Evolutionary conservation across 2,113 vertebrate genomes (phyloP).

Genomic region (Herpetotheres cachinnans): DNA sequence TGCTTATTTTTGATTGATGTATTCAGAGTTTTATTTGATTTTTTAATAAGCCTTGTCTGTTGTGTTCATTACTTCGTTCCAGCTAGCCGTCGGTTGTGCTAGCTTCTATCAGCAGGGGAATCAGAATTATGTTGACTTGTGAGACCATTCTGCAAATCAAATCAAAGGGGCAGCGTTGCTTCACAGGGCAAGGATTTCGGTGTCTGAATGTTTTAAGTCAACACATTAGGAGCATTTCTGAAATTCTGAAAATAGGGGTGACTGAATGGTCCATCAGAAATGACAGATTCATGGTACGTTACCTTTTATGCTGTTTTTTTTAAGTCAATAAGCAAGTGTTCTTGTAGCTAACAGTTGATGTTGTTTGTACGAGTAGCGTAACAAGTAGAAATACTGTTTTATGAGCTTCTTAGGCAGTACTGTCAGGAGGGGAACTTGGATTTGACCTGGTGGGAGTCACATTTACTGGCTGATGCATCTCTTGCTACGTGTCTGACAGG

Average conservation of each 20-base stretch:
- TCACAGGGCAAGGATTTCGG: not conserved
- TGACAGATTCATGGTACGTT: not conserved
- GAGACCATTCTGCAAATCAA: slow-evolving; percentile 3
- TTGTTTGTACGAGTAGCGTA: not conserved
- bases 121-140: not conserved
- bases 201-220: not conserved
- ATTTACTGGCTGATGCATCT: not conserved
- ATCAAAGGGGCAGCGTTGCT: not conserved
- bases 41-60: not conserved
- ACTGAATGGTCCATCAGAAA: not conserved
- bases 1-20: not conserved
- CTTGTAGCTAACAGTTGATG: not conserved
- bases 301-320: not conserved
- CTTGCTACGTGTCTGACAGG: not conserved
- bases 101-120: not conserved
- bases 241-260: not conserved
- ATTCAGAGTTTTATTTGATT: not conserved
- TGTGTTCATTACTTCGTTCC: not conserved
- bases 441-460: not conserved
- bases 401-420: not conserved
- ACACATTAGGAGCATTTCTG: not conserved
- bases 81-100: not conserved
- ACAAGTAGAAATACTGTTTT: not conserved
- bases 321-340: not conserved
- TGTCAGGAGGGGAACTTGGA: not conserved